Evolutionary conservation across 2,113 vertebrate species (phyloP).

Genomic region (Callocephalon fimbriatum): DNA sequence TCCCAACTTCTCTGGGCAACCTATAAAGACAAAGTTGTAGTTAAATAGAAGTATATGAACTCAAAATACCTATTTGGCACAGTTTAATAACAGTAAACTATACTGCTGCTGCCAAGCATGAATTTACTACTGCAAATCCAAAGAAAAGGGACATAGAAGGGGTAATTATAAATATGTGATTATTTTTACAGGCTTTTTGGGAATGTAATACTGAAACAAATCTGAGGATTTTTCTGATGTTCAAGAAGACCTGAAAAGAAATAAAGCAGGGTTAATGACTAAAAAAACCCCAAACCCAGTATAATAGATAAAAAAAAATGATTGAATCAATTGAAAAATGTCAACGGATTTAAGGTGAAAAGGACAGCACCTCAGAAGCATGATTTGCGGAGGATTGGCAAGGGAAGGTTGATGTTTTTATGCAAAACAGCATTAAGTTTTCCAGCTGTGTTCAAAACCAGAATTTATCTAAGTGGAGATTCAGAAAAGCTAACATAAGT

Average conservation of each 20-base stretch:
- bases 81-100: neutral
- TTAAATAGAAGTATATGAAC: neutral
- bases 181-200: neutral
- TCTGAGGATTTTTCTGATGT: neutral
- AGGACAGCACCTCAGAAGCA: neutral
- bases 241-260: neutral
- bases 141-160: neutral
- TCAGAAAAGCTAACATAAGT: neutral
- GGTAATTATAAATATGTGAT: neutral
- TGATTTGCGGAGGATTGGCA: neutral
- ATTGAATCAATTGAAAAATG: neutral
- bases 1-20: neutral
- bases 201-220: neutral
- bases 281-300: neutral
- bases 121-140: neutral
- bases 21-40: neutral
- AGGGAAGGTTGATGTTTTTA: neutral
- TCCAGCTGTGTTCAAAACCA: neutral
- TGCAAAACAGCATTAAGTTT: neutral
- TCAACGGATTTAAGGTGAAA: neutral
- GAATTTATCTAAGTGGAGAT: neutral
- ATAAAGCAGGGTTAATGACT: neutral
- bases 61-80: neutral
- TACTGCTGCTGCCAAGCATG: neutral
- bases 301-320: neutral